These are phyloP conservation scores for Drosophila kurseongensis DNA, from an alignment of 1,140 invertebrate genomes.

Conservation along the genomic window DNA sequence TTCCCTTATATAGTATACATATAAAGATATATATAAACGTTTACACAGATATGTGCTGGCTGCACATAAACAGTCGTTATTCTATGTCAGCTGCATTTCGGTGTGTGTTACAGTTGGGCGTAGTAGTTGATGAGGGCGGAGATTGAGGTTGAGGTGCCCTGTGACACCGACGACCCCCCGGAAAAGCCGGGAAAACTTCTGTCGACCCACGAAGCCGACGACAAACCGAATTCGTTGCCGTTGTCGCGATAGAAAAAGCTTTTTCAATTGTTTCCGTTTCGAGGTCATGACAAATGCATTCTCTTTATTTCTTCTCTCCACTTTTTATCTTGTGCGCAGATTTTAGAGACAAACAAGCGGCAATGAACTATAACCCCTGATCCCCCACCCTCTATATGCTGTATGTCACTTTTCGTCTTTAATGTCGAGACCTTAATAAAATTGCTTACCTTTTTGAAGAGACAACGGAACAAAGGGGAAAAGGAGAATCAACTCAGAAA, in stretches of 20 bases:
- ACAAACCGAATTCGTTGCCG: slow-evolving; percentile 62
- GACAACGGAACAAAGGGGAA: slow-evolving; percentile 18
- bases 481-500: slow-evolving; percentile 18
- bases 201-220: slow-evolving; percentile 34
- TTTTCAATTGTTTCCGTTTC: slow-evolving; percentile 82
- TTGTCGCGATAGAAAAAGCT: slow-evolving; percentile 76
- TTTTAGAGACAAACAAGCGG: slow-evolving; percentile 68
- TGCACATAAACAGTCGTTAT: slow-evolving; percentile 66
- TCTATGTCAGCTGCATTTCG: slow-evolving; percentile 79
- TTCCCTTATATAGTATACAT: background rate
- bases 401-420: slow-evolving; percentile 60
- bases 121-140: slow-evolving; percentile 7
- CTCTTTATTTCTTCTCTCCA: slow-evolving; percentile 54
- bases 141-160: slow-evolving; percentile 29
- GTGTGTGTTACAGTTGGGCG: slow-evolving; percentile 59
- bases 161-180: slow-evolving; percentile 22
- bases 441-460: slow-evolving; percentile 67
- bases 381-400: background rate
- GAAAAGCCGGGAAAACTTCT: slow-evolving; percentile 1
- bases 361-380: slow-evolving; percentile 67
- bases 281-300: slow-evolving; percentile 82
- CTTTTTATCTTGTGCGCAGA: slow-evolving; percentile 38
- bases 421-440: slow-evolving; percentile 70
- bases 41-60: slow-evolving; percentile 5
- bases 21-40: slow-evolving; percentile 8